phyloP scores from a whole-genome alignment of 2,797 vertebrate genomes.

The Hirundo rustica region DNA sequence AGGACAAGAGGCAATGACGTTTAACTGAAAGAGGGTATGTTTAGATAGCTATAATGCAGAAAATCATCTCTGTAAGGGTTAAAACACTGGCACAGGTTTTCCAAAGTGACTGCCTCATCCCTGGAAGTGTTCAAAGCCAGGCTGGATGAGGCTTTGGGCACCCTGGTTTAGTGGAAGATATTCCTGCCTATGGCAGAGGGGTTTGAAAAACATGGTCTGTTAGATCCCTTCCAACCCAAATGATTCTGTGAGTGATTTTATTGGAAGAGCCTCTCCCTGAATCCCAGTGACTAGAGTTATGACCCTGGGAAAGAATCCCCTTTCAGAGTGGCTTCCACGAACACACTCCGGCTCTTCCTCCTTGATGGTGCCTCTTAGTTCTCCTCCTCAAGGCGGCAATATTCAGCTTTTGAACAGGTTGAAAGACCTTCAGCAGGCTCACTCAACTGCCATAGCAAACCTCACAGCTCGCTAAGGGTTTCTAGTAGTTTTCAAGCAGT shows the following conservation, averaged over 20 bases:
- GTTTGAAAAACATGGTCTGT: fast-evolving
- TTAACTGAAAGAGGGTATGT: not conserved
- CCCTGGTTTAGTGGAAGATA: not conserved
- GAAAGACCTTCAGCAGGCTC: not conserved
- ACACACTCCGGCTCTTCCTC: not conserved
- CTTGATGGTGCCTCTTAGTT: not conserved
- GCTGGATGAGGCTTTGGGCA: not conserved
- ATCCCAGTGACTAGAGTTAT: not conserved
- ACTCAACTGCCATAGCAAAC: not conserved
- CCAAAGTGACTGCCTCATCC: not conserved
- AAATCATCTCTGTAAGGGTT: not conserved
- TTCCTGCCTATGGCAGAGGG: not conserved
- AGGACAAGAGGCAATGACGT: not conserved
- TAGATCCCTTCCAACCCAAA: not conserved
- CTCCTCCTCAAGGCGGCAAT: not conserved
- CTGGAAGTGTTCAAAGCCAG: not conserved
- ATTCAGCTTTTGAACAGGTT: not conserved
- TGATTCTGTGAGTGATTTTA: not conserved
- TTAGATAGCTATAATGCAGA: not conserved
- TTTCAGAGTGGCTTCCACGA: not conserved
- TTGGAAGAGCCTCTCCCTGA: not conserved
- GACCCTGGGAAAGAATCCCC: not conserved
- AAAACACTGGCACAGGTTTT: not conserved
- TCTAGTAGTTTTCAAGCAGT: not conserved
- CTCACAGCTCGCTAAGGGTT: not conserved